Evolutionary conservation across 2,113 vertebrate genomes (phyloP).

Genomic region (Coptodon bakossiorum): DNA sequence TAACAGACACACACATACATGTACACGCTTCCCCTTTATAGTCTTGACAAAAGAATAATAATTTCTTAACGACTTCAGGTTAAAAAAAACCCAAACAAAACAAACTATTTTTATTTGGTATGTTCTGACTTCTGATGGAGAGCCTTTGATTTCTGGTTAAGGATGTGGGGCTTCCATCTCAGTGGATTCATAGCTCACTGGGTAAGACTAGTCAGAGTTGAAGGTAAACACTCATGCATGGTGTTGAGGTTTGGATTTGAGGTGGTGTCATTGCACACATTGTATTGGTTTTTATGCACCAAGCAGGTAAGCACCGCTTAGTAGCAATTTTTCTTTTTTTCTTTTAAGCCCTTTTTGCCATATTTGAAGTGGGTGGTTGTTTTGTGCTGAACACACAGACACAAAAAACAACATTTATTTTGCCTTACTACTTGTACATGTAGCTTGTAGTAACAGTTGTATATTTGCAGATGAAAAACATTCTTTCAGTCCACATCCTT

Average conservation of each 20-base stretch:
- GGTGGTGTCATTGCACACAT: conserved; percentile 57
- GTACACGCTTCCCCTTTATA: background rate
- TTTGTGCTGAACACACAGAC: conserved; percentile 2
- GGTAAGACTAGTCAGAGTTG: conserved; percentile 58
- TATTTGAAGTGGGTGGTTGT: background rate
- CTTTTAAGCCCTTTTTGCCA: background rate
- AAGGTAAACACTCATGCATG: conserved; percentile 67
- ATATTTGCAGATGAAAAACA: background rate
- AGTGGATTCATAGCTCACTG: conserved; percentile 58
- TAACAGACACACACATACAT: background rate
- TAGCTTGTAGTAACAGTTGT: background rate
- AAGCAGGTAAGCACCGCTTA: conserved; percentile 18
- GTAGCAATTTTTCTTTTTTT: background rate
- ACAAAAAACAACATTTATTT: background rate
- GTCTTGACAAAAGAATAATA: background rate
- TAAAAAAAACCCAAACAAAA: background rate
- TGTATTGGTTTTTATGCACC: background rate
- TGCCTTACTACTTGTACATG: background rate
- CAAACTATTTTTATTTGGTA: conserved; percentile 20
- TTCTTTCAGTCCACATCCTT: background rate
- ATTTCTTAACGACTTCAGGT: background rate
- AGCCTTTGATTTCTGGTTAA: conserved; percentile 63
- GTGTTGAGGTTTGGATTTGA: conserved; percentile 62
- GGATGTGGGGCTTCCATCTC: conserved; percentile 54
- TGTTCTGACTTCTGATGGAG: conserved; percentile 61